Evolutionary conservation across 2,113 vertebrate species (phyloP).

Genomic region (Mionectes macconnelli): DNA sequence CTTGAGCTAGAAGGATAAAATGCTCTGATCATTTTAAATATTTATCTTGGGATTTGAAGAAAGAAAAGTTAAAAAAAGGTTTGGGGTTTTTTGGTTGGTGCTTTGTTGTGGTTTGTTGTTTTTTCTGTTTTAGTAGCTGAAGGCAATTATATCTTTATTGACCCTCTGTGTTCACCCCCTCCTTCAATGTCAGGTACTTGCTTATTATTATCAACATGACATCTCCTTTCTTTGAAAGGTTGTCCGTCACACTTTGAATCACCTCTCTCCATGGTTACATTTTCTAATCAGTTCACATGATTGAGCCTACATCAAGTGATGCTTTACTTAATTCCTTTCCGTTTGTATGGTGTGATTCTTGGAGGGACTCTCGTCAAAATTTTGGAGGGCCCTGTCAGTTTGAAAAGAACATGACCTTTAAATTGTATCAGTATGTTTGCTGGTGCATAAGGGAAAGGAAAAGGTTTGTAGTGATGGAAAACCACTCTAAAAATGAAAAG

Average conservation of each 20-base stretch:
- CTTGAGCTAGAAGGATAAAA: background rate
- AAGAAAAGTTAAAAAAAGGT: background rate
- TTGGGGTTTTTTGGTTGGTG: background rate
- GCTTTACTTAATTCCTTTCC: constrained; percentile 88
- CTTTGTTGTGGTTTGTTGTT: background rate
- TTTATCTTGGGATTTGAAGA: constrained; percentile 12
- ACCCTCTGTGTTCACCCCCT: constrained; percentile 37
- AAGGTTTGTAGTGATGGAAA: constrained; percentile 90
- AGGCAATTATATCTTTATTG: constrained; percentile 76
- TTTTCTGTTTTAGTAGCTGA: constrained; percentile 15
- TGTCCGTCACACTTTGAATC: constrained; percentile 72
- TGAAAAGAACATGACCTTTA: constrained; percentile 99
- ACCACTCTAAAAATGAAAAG: constrained; percentile 76
- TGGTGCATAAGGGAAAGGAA: constrained; percentile 93
- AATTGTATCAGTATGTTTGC: constrained; percentile 99
- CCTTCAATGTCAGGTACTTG: constrained; percentile 58
- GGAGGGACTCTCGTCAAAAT: constrained; percentile 94
- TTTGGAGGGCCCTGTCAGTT: constrained; percentile 98
- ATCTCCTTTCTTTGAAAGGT: constrained; percentile 75
- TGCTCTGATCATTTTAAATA: background rate
- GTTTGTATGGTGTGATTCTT: constrained; percentile 82
- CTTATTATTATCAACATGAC: constrained; percentile 71
- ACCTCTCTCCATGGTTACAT: constrained; percentile 68
- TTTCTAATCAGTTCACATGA: constrained; percentile 90
- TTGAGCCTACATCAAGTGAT: constrained; percentile 80